Evolutionary conservation across 1,140 invertebrate genomes (phyloP).

Genomic region (Dendrolimus punctatus): DNA sequence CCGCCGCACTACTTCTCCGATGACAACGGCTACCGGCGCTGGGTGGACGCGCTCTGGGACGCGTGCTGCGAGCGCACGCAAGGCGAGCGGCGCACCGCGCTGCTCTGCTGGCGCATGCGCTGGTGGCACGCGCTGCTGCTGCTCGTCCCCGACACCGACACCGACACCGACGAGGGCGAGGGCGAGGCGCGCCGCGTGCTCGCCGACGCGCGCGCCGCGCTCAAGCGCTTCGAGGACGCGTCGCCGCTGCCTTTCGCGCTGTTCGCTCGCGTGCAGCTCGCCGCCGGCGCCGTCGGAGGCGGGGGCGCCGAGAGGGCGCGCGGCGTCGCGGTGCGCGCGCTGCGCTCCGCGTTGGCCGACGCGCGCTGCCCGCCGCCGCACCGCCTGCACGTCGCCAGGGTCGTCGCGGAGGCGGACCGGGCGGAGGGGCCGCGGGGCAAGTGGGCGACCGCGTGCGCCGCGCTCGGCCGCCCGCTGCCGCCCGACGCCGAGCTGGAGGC

Average conservation of each 20-base stretch:
- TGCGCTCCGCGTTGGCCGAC: conserved; percentile 7
- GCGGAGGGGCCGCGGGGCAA: conserved; percentile 2
- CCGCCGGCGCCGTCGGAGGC: background rate
- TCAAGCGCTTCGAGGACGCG: conserved; percentile 3
- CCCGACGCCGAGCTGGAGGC: conserved; percentile 1
- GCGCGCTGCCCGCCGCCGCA: conserved; percentile 2
- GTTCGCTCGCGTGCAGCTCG: conserved; percentile 11
- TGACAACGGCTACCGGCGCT: conserved; percentile 9
- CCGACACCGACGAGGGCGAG: conserved; percentile 1
- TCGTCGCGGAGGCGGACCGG: background rate
- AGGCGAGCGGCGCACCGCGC: conserved; percentile 7
- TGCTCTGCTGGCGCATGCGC: conserved; percentile 20
- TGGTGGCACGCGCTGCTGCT: conserved; percentile 22
- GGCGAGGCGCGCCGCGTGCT: too few relatives aligned
- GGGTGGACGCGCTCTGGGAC: conserved; percentile 13
- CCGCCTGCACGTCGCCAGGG: conserved; percentile 12
- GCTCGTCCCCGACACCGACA: conserved; percentile 9
- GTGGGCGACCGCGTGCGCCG: conserved; percentile 12
- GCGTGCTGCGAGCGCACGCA: conserved; percentile 6
- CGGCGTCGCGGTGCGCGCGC: conserved; percentile 1
- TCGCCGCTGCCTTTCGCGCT: conserved; percentile 15
- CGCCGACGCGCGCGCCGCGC: background rate
- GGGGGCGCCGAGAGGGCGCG: background rate
- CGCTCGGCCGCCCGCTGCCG: conserved; percentile 11
- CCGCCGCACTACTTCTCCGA: conserved; percentile 16